Base-by-base conservation (phyloP, 1,140 invertebrate species). In the Thaumetopoea pityocampa region DNA sequence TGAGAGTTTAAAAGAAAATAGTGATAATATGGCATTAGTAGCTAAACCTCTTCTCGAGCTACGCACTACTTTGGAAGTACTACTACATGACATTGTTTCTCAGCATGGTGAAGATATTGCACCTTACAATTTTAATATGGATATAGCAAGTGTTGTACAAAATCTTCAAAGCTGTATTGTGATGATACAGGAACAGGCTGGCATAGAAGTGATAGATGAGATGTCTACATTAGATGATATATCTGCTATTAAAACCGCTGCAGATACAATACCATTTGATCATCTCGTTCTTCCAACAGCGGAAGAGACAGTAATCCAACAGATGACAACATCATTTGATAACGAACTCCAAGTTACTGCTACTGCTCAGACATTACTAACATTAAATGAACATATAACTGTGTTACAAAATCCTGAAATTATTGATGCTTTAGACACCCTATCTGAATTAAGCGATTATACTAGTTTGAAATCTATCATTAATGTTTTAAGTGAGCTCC, bases 211-310 rank as follows among this genome's bases (percentile, higher is more conserved):
- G 9, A 52, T 51, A 3, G 86, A 87, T 23, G 78, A 85, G 10
- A 58, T 87, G 53, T 85, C 87, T 3, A 89, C 87, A 5, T 64
- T 88, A 35, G 87, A 88, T 51, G 88, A 89, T 64, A 73, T 89
- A 40, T 89, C 88, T 4, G 79, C 73, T 6, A 74, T 89, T 11
- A 88, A 88, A 72, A 86, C 87, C 3, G 72, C 64, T 8, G 88
- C 87, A 8, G 87, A 84, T 16, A 62, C 67, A 20, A 35, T 73
- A 10, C 49, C 49, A 15, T 54, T 45, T 18, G 73, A 81, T 41
- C 41, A 51, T 16, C 62, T 70, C 14, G 35, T 66, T 9, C 28
- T 62, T 18, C 66, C 68, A 15, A 37, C 46, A 9, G 46, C 56
- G 5, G 47, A 51, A 40, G 51, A 69, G 48, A 50, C 42, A 17